Conservation (phyloP, 2,888 invertebrate species). For the Drosophila anomelani region DNA sequence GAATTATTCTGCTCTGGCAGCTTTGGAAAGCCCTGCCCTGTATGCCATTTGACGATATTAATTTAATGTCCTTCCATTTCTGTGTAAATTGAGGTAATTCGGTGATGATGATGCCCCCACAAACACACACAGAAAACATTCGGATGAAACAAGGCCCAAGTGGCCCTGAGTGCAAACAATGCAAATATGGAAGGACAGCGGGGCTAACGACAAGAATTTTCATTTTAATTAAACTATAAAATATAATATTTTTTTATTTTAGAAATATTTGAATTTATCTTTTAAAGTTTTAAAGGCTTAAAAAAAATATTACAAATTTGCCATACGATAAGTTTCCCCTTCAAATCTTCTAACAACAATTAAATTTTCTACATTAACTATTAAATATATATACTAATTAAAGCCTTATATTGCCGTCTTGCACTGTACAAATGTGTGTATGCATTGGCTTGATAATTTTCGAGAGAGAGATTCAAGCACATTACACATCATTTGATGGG, state of each 20-base stretch:
- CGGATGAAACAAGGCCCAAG: slow-evolving; percentile 2
- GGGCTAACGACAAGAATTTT: too few relatives aligned
- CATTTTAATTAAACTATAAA: too few relatives aligned
- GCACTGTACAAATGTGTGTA: slow-evolving; percentile 14
- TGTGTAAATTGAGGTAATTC: slow-evolving; percentile 41
- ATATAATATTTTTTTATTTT: too few relatives aligned
- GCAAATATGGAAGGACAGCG: slow-evolving; percentile 3
- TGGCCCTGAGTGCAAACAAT: slow-evolving; percentile 4
- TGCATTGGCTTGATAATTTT: slow-evolving; percentile 27
- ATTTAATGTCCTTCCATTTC: slow-evolving; percentile 30
- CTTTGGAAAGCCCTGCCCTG: background rate
- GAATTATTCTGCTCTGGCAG: slow-evolving; percentile 11
- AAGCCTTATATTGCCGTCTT: too few relatives aligned
- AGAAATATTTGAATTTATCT: too few relatives aligned
- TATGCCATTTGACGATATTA: slow-evolving; percentile 12
- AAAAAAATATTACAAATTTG: too few relatives aligned
- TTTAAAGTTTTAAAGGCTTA: too few relatives aligned
- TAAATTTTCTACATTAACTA: too few relatives aligned
- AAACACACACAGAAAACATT: slow-evolving; percentile 19
- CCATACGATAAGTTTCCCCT: too few relatives aligned
- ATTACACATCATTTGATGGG: slow-evolving; percentile 56
- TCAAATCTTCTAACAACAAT: too few relatives aligned
- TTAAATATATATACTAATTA: too few relatives aligned
- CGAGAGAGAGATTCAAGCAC: slow-evolving; percentile 25
- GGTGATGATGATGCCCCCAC: background rate